A percentile compares a stretch with the other conserved stretches of the same genome.
Evolutionary conservation across 2,888 invertebrate genomes (phyloP).

Genomic region (Entomobrya proxima): DNA sequence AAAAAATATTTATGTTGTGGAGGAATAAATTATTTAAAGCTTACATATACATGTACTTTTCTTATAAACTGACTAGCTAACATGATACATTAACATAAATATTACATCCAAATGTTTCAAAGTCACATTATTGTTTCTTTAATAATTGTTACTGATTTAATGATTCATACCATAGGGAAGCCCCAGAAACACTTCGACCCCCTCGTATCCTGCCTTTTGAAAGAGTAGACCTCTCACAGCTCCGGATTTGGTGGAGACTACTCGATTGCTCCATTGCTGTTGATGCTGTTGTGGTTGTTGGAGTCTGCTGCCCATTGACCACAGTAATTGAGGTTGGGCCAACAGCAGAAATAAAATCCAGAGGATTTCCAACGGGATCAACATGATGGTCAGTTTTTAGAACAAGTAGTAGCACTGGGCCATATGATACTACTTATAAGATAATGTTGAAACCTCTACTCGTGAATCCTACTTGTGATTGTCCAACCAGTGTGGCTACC

Average conservation of each 20-base stretch:
- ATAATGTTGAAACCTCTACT: slow-evolving; percentile 6
- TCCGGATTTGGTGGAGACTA: slow-evolving; percentile 73
- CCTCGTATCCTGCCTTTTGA: slow-evolving; percentile 71
- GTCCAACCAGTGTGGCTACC: neutral
- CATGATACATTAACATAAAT: too few species aligned
- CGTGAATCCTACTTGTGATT: neutral
- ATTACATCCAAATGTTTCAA: too few species aligned
- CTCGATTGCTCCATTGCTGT: slow-evolving; percentile 72
- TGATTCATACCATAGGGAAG: too few species aligned
- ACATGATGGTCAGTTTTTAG: slow-evolving; percentile 51
- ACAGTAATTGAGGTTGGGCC: slow-evolving; percentile 66
- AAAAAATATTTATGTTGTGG: too few species aligned
- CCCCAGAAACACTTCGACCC: slow-evolving; percentile 74
- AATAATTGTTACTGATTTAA: too few species aligned
- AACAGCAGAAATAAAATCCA: slow-evolving; percentile 64
- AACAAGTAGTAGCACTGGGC: slow-evolving; percentile 33
- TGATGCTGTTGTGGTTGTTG: slow-evolving; percentile 52
- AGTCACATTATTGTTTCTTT: too few species aligned
- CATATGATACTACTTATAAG: slow-evolving; percentile 14
- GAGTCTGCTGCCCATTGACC: slow-evolving; percentile 64
- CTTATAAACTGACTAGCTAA: too few species aligned
- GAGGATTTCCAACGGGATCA: slow-evolving; percentile 61
- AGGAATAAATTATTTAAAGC: too few species aligned
- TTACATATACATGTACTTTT: too few species aligned
- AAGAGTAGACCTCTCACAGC: slow-evolving; percentile 71